Percentiles rank a stretch among this genome's conserved stretches.
phyloP scores from a whole-genome alignment of 30 jellyfish, hydroid and myxozoan species.

The Hydra vulgaris region DNA sequence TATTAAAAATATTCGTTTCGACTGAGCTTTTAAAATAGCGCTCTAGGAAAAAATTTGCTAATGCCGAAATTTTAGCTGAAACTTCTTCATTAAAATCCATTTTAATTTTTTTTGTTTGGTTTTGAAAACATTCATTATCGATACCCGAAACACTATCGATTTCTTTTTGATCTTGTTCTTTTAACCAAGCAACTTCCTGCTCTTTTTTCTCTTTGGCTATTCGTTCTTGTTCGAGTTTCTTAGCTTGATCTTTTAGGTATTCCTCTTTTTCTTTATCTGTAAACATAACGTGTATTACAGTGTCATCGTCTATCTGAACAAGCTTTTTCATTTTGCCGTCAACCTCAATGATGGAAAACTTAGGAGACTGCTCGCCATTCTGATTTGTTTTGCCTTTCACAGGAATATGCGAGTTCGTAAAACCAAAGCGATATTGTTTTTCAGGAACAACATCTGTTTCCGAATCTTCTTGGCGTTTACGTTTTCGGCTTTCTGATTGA shows the following conservation, averaged over 20 bases:
- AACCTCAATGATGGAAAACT: slow-evolving; percentile 8
- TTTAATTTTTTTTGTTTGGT: neutral
- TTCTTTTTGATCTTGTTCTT: neutral
- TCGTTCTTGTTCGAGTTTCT: slow-evolving; percentile 8
- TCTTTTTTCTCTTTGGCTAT: slow-evolving; percentile 16
- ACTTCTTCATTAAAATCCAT: neutral
- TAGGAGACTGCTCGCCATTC: neutral
- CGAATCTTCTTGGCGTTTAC: slow-evolving; percentile 12
- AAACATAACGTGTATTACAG: neutral
- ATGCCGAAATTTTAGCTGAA: too few species aligned
- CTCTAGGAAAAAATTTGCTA: neutral
- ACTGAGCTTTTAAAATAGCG: neutral
- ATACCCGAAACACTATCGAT: too few species aligned
- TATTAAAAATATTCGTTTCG: too few species aligned
- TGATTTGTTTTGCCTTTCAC: neutral
- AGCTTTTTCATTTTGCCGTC: slow-evolving; percentile 21
- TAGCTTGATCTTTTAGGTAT: neutral
- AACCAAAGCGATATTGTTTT: slow-evolving; percentile 33
- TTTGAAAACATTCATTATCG: neutral
- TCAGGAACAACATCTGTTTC: slow-evolving; percentile 5
- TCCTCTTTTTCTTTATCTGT: slow-evolving; percentile 12
- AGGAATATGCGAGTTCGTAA: neutral
- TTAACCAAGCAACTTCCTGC: neutral
- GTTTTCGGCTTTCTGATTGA: slow-evolving; percentile 18
- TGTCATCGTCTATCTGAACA: slow-evolving; percentile 16